phyloP scores from a whole-genome alignment of 2,888 invertebrate genomes.

The Agrotis ipsilon region DNA sequence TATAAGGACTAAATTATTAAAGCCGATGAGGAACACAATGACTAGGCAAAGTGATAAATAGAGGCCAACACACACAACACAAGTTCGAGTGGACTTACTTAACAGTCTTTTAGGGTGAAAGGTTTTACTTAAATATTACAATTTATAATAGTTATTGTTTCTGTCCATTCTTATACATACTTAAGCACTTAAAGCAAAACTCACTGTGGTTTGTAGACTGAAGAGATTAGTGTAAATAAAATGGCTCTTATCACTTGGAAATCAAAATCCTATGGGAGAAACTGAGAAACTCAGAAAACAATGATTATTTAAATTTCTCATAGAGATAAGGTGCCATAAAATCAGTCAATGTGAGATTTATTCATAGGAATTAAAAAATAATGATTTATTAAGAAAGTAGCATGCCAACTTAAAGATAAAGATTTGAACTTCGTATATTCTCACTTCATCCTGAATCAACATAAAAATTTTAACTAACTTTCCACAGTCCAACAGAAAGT shows the following conservation, averaged over 20 bases:
- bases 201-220: conserved; percentile 23
- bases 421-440: neutral
- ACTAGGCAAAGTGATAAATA: conserved; percentile 57
- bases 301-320: neutral
- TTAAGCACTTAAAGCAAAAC: conserved; percentile 51
- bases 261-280: neutral
- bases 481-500: neutral
- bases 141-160: conserved; percentile 77
- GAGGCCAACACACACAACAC: conserved; percentile 74
- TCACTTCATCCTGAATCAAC: neutral
- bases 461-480: neutral
- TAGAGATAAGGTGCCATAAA: neutral
- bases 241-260: conserved; percentile 37
- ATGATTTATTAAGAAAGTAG: conserved; percentile 1
- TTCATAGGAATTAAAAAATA: neutral
- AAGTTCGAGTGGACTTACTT: conserved; percentile 80
- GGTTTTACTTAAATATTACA: conserved; percentile 68
- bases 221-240: conserved; percentile 18
- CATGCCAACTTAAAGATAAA: neutral
- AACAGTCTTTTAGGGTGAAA: conserved; percentile 84
- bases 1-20: conserved; percentile 59
- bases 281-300: neutral
- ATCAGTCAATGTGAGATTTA: neutral
- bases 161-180: conserved; percentile 63
- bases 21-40: conserved; percentile 57